Conservation (phyloP, 2,797 vertebrate species). For the Tapera naevia region DNA sequence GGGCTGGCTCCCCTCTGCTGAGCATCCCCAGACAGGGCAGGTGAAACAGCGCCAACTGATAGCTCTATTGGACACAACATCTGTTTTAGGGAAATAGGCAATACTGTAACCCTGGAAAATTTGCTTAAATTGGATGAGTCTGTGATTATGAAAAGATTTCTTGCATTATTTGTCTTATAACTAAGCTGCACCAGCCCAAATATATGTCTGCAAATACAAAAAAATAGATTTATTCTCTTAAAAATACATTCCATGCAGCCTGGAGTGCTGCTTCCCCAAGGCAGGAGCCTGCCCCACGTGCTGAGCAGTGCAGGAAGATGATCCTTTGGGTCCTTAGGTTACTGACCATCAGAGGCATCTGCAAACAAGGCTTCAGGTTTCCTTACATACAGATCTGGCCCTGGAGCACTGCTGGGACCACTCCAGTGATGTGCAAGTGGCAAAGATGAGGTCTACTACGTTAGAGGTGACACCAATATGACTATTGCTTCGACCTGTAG, state of each 20-base stretch:
- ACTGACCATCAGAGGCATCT: constrained; percentile 21
- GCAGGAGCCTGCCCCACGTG: not conserved
- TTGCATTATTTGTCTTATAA: constrained; percentile 49
- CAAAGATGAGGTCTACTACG: not conserved
- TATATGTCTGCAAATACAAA: constrained; percentile 79
- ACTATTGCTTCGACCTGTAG: constrained; percentile 9
- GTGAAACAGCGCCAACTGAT: constrained; percentile 40
- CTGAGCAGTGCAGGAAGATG: not conserved
- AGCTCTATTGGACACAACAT: not conserved
- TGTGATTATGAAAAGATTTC: constrained; percentile 21
- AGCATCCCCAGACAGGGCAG: constrained; percentile 37
- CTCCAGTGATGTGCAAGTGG: not conserved
- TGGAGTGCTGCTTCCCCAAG: constrained; percentile 63
- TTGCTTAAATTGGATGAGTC: constrained; percentile 1
- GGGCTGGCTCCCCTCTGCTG: constrained; percentile 12
- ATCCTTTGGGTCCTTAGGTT: constrained; percentile 14
- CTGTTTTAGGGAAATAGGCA: not conserved
- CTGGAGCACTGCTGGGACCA: not conserved
- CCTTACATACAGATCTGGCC: not conserved
- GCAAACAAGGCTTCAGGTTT: not conserved
- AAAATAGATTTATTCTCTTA: constrained; percentile 82
- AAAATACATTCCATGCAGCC: constrained; percentile 81
- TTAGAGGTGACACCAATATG: not conserved
- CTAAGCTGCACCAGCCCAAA: constrained; percentile 60
- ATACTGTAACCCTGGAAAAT: constrained; percentile 33